A percentile compares a stretch with the other conserved stretches of the same genome.
phyloP scores from a whole-genome alignment of 1,140 invertebrate species.

The Euglossa dilemma region DNA sequence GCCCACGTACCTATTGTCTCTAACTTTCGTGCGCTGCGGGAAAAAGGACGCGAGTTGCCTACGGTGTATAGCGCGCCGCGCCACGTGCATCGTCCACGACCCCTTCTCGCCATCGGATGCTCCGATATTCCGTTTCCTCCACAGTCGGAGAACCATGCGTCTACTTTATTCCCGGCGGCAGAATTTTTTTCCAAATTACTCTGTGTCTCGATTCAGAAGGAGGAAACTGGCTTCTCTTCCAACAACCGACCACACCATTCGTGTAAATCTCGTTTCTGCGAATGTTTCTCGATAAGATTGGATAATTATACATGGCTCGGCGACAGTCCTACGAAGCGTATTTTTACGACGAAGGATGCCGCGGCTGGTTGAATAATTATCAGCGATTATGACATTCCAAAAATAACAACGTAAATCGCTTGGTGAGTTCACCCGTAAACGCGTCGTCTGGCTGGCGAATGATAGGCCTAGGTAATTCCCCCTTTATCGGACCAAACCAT shows the following conservation, averaged over 20 bases:
- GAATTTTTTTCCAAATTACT: background rate
- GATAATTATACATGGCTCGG: background rate
- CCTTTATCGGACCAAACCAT: background rate
- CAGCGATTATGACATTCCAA: background rate
- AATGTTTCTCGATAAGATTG: too few species aligned
- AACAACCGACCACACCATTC: too few species aligned
- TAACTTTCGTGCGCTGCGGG: conserved; percentile 69
- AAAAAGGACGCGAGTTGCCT: conserved; percentile 70
- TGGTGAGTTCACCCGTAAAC: background rate
- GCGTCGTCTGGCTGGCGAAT: background rate
- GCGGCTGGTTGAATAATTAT: background rate
- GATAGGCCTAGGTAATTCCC: background rate
- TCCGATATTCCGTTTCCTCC: conserved; percentile 63
- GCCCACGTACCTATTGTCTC: conserved; percentile 77
- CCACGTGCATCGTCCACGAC: conserved; percentile 42
- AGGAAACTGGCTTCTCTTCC: background rate
- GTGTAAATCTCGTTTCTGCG: background rate
- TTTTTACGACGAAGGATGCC: background rate
- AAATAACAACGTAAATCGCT: background rate
- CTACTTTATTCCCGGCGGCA: too few species aligned
- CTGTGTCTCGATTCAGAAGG: background rate
- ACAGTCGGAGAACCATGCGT: conserved; percentile 51
- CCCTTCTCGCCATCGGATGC: conserved; percentile 60
- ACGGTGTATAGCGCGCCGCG: conserved; percentile 50
- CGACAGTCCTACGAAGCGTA: background rate